Evolutionary conservation across 2,888 invertebrate genomes (phyloP).

Genomic region (Sepiola atlantica): DNA sequence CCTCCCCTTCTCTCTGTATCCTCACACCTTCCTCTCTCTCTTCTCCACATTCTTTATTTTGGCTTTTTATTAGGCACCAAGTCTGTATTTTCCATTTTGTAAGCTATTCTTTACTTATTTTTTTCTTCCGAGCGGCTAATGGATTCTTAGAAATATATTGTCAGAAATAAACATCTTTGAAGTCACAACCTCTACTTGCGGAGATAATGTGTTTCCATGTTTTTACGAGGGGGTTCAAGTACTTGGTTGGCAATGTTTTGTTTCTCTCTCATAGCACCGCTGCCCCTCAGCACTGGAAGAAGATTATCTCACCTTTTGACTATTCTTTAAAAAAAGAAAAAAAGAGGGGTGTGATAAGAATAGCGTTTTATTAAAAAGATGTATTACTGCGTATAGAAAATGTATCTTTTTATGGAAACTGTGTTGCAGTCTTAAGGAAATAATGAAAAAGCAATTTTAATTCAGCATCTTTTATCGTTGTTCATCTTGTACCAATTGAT

Average conservation of each 20-base stretch:
- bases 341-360: background rate
- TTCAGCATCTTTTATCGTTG: background rate
- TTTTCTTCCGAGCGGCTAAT: background rate
- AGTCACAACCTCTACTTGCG: slow-evolving; percentile 15
- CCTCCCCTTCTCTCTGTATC: background rate
- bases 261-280: background rate
- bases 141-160: slow-evolving; percentile 32
- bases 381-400: background rate
- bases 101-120: background rate
- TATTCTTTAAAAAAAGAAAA: background rate
- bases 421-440: background rate
- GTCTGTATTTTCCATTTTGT: slow-evolving; percentile 20
- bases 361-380: background rate
- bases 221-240: background rate
- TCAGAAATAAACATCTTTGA: slow-evolving; percentile 22
- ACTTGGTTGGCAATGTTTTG: background rate
- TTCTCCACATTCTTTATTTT: background rate
- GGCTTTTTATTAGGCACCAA: background rate
- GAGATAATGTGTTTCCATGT: slow-evolving; percentile 4
- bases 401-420: background rate
- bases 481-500: background rate
- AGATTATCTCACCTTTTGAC: slow-evolving; percentile 19
- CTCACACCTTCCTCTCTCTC: background rate
- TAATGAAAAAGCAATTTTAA: background rate
- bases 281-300: background rate